Evolutionary conservation across 2,797 vertebrate species (phyloP).

Genomic region (Tenualosa ilisha): DNA sequence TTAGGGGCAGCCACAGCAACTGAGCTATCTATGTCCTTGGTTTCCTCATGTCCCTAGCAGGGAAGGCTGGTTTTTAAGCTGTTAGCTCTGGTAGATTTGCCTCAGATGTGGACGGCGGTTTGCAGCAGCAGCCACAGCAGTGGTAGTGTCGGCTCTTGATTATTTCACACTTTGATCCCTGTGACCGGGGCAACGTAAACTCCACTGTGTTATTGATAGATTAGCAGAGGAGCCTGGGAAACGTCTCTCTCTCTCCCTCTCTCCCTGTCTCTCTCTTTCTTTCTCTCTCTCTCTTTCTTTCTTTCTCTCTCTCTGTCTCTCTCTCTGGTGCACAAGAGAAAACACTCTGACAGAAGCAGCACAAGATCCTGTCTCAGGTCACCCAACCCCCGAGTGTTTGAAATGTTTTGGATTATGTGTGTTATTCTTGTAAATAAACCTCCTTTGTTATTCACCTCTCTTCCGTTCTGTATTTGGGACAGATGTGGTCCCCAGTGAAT

Average conservation of each 20-base stretch:
- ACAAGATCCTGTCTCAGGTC: constrained; percentile 47
- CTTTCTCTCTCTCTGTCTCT: too few relatives aligned
- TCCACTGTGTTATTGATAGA: constrained; percentile 48
- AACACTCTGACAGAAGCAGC: constrained; percentile 48
- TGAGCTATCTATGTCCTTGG: not conserved
- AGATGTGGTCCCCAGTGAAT: not conserved
- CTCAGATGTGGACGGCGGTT: constrained; percentile 34
- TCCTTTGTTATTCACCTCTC: constrained; percentile 38
- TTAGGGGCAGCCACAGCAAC: not conserved
- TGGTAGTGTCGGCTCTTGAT: not conserved
- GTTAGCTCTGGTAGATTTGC: constrained; percentile 32
- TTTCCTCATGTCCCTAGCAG: not conserved
- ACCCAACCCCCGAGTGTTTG: constrained; percentile 30
- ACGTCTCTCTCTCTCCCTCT: constrained; percentile 25
- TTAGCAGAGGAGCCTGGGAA: constrained; percentile 46
- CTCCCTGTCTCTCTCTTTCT: too few relatives aligned
- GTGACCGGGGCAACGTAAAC: constrained; percentile 25
- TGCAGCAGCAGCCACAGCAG: not conserved
- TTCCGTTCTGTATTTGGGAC: constrained; percentile 29
- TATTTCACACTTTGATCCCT: constrained; percentile 42
- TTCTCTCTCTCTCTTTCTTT: too few relatives aligned
- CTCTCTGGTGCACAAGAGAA: constrained; percentile 28
- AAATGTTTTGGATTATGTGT: constrained; percentile 53
- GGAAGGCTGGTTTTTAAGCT: constrained; percentile 24
- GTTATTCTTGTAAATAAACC: constrained; percentile 55